Base-by-base conservation (phyloP, 2,113 vertebrate species). In the Myrmecophaga tridactyla region DNA sequence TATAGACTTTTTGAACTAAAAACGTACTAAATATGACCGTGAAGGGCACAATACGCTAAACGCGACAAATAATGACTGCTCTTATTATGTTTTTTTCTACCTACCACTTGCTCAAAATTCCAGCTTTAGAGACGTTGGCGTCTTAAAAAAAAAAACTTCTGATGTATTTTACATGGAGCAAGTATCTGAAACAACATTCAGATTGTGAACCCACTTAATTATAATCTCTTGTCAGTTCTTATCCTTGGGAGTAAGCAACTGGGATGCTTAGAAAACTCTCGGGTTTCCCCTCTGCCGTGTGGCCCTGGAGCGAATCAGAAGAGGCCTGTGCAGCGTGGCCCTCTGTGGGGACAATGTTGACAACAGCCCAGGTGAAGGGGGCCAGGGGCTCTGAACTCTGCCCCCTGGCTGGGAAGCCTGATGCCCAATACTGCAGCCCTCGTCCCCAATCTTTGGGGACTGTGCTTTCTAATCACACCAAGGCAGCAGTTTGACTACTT, bases 371-470 rank as follows among this genome's bases (percentile, higher is more conserved):
- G 2, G 29, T 18, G 15, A 21, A 10, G 27, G 9, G 39, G 11
- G 11, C 11, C 7, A 12, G 3, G 11, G 15, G 6, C 78, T 39
- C 46, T 41, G 34, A 34, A 12, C 12, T 3, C 0, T 2, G 25
- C 6, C n/a, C 51, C 17, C 41, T 60, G n/a, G 36, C 36, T 13
- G 15, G 1, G 31, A 72, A 39, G 58, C 58, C 86, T 43, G 31
- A 20, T 11, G 3, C 9, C 23, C 36, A 14, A 9, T 7, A 20
- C 31, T 0, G 58, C 20, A 15, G 0, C 36, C 5, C 77, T 3
- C 6, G n/a, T 10, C 31, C 53, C 11, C 63, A 15, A 3, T n/a
- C 51, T 69, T 39, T 34, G 25, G 48, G 20, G 4, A 8, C 21
- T 6, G 39, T 29, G 39, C 39, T 21, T 11, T 23, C 31, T 21